Evolutionary conservation across 2,888 invertebrate species (phyloP).

Genomic region (Tenthredo scrophulariae): DNA sequence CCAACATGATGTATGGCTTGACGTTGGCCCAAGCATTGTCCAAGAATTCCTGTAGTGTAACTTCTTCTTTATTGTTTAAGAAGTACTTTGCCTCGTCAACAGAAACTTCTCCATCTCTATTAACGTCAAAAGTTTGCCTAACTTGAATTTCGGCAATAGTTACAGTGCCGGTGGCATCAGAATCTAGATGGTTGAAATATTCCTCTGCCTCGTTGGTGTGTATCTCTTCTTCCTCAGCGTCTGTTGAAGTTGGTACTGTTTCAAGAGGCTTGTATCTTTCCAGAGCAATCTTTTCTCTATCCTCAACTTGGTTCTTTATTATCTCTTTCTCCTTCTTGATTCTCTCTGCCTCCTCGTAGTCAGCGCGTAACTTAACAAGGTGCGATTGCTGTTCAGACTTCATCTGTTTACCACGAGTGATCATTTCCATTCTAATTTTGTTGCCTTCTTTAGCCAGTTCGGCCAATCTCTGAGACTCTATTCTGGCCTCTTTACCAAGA

Average conservation of each 20-base stretch:
- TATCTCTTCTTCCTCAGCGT: slow-evolving; percentile 79
- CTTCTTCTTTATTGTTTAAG: slow-evolving; percentile 84
- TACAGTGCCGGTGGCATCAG: slow-evolving; percentile 88
- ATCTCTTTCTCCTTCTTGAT: slow-evolving; percentile 88
- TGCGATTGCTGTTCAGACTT: slow-evolving; percentile 87
- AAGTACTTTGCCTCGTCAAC: slow-evolving; percentile 92
- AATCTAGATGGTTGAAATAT: slow-evolving; percentile 89
- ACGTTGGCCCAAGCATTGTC: slow-evolving; percentile 87
- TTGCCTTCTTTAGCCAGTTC: slow-evolving; percentile 90
- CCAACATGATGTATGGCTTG: slow-evolving; percentile 89
- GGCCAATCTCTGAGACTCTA: slow-evolving; percentile 86
- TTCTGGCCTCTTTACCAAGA: slow-evolving; percentile 87
- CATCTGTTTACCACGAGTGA: slow-evolving; percentile 87
- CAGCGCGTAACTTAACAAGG: slow-evolving; percentile 85
- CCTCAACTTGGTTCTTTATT: slow-evolving; percentile 86
- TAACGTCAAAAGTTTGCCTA: slow-evolving; percentile 90
- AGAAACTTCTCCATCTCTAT: slow-evolving; percentile 92
- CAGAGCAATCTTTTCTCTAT: slow-evolving; percentile 87
- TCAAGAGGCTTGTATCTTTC: slow-evolving; percentile 87
- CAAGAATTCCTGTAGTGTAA: slow-evolving; percentile 85
- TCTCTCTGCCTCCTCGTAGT: slow-evolving; percentile 88
- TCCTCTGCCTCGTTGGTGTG: slow-evolving; percentile 84
- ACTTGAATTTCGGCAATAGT: slow-evolving; percentile 85
- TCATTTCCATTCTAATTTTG: slow-evolving; percentile 86
- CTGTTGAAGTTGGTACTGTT: slow-evolving; percentile 68